These are phyloP conservation scores for Muscicapa striata DNA, from an alignment of 2,797 vertebrate species.

Conservation along the genomic window DNA sequence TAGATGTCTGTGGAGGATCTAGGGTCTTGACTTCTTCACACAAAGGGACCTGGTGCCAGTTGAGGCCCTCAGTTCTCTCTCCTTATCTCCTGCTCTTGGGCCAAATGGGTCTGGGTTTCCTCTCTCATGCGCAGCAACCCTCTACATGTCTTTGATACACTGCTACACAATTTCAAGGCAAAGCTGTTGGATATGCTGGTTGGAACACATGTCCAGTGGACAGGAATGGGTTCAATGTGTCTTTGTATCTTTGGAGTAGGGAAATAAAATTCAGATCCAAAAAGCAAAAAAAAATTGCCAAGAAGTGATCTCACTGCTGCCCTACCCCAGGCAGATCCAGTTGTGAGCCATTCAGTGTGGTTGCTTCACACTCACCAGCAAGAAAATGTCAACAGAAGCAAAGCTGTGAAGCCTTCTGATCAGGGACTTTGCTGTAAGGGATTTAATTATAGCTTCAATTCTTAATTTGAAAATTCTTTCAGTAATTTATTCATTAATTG, in stretches of 20 bases:
- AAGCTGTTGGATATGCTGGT: not conserved
- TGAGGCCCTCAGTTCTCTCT: not conserved
- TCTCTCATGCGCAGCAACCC: not conserved
- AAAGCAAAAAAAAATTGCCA: not conserved
- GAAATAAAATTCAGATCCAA: not conserved
- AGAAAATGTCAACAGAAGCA: not conserved
- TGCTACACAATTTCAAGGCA: not conserved
- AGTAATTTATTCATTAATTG: not conserved
- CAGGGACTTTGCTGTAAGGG: not conserved
- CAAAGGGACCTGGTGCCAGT: not conserved
- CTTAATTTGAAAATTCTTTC: not conserved
- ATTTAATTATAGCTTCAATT: not conserved
- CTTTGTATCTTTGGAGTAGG: not conserved
- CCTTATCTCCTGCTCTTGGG: not conserved
- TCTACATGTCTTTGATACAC: fast-evolving
- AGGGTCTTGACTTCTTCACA: not conserved
- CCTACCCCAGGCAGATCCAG: not conserved
- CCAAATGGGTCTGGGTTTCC: not conserved
- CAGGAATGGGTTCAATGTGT: not conserved
- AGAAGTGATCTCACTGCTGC: not conserved
- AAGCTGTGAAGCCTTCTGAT: not conserved
- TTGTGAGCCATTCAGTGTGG: not conserved
- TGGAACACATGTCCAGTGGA: not conserved
- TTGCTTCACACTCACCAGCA: not conserved
- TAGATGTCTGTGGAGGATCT: not conserved